These are phyloP conservation scores for Idaea straminata DNA, from an alignment of 2,888 invertebrate genomes.

Conservation along the genomic window DNA sequence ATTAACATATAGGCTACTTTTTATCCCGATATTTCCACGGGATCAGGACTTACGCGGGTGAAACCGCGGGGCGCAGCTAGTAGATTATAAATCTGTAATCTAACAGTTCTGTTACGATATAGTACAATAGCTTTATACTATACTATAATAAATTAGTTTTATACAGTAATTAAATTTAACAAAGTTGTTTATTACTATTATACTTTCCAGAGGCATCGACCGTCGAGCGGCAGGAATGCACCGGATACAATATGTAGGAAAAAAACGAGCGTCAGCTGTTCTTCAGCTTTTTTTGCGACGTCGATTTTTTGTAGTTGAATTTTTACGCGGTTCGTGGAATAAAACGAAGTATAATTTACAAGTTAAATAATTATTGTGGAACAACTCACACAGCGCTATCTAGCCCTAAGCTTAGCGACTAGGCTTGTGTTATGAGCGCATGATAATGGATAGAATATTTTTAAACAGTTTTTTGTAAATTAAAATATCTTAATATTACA, in stretches of 20 bases:
- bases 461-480: too few species aligned
- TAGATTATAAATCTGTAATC: too few species aligned
- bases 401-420: too few species aligned
- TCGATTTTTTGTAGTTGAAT: background rate
- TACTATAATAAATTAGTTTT: background rate
- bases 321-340: background rate
- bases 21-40: too few species aligned
- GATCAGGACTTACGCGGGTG: too few species aligned
- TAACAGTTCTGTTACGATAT: too few species aligned
- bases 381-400: background rate
- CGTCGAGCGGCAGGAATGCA: background rate
- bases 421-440: background rate
- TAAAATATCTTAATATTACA: too few species aligned
- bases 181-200: background rate
- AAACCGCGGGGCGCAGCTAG: too few species aligned
- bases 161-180: background rate
- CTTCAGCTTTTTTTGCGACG: background rate
- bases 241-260: background rate
- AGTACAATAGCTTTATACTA: too few species aligned
- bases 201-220: background rate
- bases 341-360: background rate
- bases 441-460: background rate
- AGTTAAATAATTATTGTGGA: background rate
- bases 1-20: too few species aligned
- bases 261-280: background rate